A percentile compares a stretch with the other conserved stretches of the same genome.
phyloP scores from a whole-genome alignment of 2,888 invertebrate genomes.

The Pyrrhosoma nymphula region DNA sequence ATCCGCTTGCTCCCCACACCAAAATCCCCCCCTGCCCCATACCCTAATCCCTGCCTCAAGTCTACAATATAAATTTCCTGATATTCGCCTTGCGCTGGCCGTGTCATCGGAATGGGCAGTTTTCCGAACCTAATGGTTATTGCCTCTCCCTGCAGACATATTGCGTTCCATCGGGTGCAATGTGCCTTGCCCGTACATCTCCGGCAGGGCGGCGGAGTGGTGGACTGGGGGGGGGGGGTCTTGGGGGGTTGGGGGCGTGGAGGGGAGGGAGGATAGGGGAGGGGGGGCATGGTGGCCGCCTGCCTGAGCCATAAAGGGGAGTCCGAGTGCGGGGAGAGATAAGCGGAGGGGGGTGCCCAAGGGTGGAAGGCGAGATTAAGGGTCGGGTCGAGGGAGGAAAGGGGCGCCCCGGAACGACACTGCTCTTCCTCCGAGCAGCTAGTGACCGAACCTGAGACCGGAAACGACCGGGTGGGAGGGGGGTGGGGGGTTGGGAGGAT shows the following conservation, averaged over 20 bases:
- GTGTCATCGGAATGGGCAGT: constrained; percentile 82
- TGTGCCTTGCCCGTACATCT: constrained; percentile 82
- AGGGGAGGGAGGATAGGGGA: constrained; percentile 5
- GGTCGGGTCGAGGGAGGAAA: not conserved
- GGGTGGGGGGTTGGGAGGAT: not conserved
- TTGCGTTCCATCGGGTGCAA: constrained; percentile 82
- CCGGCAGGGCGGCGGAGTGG: constrained; percentile 73
- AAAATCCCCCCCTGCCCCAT: not conserved
- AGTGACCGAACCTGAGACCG: constrained; percentile 44
- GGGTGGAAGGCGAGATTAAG: constrained; percentile 29
- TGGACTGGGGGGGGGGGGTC: not conserved
- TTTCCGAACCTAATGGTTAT: constrained; percentile 83
- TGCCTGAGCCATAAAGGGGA: constrained; percentile 50
- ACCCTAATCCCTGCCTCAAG: constrained; percentile 70
- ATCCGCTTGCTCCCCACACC: not conserved
- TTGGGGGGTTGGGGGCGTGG: constrained; percentile 1
- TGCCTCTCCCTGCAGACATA: constrained; percentile 82
- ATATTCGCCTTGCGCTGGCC: constrained; percentile 80
- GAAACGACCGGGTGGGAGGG: constrained; percentile 28
- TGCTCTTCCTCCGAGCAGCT: not conserved
- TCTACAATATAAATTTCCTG: constrained; percentile 81
- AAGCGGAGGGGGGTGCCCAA: not conserved
- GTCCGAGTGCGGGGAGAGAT: constrained; percentile 46
- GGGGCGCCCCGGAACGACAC: not conserved
- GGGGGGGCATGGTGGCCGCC: not conserved